These are phyloP conservation scores for Agriopis aurantiaria DNA, from an alignment of 2,888 invertebrate species.

Conservation along the genomic window DNA sequence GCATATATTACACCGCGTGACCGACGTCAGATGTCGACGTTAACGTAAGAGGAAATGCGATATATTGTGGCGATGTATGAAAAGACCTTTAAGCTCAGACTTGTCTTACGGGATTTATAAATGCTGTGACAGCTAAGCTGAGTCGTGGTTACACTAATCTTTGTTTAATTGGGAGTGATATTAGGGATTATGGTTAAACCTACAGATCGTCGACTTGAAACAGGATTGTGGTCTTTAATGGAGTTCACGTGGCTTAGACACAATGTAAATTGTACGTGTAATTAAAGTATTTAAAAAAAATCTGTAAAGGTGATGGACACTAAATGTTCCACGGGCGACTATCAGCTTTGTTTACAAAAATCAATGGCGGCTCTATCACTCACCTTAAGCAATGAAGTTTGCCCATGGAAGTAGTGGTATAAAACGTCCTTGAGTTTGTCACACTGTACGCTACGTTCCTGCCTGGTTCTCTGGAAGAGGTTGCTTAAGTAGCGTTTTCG, in stretches of 20 bases:
- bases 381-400: too few species aligned
- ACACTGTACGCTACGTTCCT: too few species aligned
- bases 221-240: conserved; percentile 17
- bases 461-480: too few species aligned
- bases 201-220: conserved; percentile 22
- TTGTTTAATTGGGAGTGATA: conserved; percentile 52
- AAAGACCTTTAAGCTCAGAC: conserved; percentile 35
- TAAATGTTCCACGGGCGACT: not conserved
- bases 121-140: conserved; percentile 46
- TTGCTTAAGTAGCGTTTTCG: too few species aligned
- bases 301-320: not conserved
- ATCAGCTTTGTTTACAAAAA: too few species aligned
- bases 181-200: conserved; percentile 37
- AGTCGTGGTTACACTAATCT: conserved; percentile 49
- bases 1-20: too few species aligned
- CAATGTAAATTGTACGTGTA: not conserved
- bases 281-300: not conserved
- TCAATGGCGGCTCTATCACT: too few species aligned
- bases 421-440: too few species aligned
- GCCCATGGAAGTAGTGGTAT: too few species aligned
- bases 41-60: too few species aligned
- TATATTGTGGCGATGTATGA: not conserved
- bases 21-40: too few species aligned
- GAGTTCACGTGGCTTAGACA: not conserved
- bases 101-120: conserved; percentile 49